Percentiles rank a stretch among this genome's conserved stretches.
These are phyloP conservation scores for Solea senegalensis DNA, from an alignment of 2,113 vertebrate genomes.

Conservation along the genomic window DNA sequence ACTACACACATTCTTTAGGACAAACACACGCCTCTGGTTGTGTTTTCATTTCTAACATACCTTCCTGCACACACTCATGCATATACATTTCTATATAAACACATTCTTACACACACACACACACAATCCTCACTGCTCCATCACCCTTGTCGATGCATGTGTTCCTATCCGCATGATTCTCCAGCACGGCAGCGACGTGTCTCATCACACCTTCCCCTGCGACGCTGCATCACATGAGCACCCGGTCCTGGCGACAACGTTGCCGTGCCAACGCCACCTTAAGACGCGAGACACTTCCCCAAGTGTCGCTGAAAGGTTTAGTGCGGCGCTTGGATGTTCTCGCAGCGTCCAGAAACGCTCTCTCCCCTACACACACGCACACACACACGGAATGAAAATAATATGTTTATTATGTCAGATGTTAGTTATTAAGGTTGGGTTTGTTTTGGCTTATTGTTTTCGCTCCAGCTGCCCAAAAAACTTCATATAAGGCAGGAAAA, in stretches of 20 bases:
- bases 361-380: neutral
- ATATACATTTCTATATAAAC: neutral
- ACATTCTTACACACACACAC: slow-evolving; percentile 17
- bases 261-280: slow-evolving; percentile 69
- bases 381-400: neutral
- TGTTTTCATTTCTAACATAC: slow-evolving; percentile 21
- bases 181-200: slow-evolving; percentile 37
- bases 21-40: slow-evolving; percentile 30
- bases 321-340: slow-evolving; percentile 36
- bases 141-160: slow-evolving; percentile 63
- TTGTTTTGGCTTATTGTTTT: neutral
- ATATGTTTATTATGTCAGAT: neutral
- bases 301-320: slow-evolving; percentile 58
- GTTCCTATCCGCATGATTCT: slow-evolving; percentile 65
- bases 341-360: slow-evolving; percentile 5
- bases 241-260: slow-evolving; percentile 46
- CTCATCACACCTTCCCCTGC: slow-evolving; percentile 61
- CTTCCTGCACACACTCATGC: slow-evolving; percentile 1
- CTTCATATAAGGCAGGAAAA: neutral
- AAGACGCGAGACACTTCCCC: slow-evolving; percentile 58
- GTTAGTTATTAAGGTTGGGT: neutral
- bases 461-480: neutral
- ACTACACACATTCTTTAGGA: slow-evolving; percentile 22
- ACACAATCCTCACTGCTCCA: slow-evolving; percentile 25
- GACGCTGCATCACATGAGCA: slow-evolving; percentile 42